Evolutionary conservation across 2,888 invertebrate genomes (phyloP), one percentile per base, ranked within the genome.

Genomic region (Exephanes ischioxanthus): DNA sequence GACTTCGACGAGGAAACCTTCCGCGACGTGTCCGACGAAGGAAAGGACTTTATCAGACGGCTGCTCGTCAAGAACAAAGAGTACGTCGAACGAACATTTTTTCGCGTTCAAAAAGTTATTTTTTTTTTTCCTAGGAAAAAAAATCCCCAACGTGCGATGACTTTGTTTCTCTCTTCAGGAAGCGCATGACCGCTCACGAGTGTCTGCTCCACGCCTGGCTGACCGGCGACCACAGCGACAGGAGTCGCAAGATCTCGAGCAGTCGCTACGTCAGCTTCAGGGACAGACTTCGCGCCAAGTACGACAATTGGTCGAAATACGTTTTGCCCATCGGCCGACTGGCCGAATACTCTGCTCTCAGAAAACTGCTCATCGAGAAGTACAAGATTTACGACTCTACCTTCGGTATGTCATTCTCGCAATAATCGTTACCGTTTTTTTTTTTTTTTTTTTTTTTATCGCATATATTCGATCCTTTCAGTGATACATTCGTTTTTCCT

Each of bases 111-210:
- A 5, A 6, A 33, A 16, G 1, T 16, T 33, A 16, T 3, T 5
- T 26, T 3, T 16, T 63, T 30, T 48, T 48, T 48, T 16, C 4
- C 16, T 48, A 16, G 11, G 16, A 16, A 41, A 48, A 48, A 3
- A 48, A 16, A 48, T 48, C 4, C 5, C 45, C 16, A 48, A 48
- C 16, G 26, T 33, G 22, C 19, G 41, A 53, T 26, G 19, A 45
- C 41, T 5, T 33, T 45, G n/a, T 16, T 75, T 45, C 70, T 53
- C 82, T 86, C 92, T 94, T 3, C 92, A 98, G 98, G 92, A 98
- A 99, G 94, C 97, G 99, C 92, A 97, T 99, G 97, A 99, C 99
- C 0, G 99, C 99, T 0, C 99, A 99, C 95, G 99, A 99, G 94
- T 99, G 99, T 92, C 94, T 99, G 53, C 94, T 98, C 80, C 99